Conservation (phyloP, 2,113 vertebrate species). For the Heteronetta atricapilla region DNA sequence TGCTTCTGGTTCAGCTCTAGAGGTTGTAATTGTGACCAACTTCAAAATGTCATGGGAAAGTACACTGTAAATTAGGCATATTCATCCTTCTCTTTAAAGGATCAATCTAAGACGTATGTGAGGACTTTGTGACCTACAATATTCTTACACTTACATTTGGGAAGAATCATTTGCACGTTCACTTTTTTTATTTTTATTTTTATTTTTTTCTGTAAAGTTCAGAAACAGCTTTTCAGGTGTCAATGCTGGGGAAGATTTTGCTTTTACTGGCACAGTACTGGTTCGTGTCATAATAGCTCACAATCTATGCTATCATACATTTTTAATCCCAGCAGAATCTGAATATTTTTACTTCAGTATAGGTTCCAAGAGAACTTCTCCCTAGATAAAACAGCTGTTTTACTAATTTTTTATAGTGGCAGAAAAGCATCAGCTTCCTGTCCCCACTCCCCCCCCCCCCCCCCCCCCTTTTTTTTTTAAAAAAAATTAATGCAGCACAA, state of each 20-base stretch:
- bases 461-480: background rate
- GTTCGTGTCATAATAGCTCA: background rate
- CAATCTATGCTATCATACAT: background rate
- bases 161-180: background rate
- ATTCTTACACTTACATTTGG: background rate
- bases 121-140: background rate
- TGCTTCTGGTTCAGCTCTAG: background rate
- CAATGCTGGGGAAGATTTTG: rapidly evolving
- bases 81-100: background rate
- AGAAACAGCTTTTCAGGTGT: background rate
- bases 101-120: background rate
- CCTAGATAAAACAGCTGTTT: background rate
- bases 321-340: background rate
- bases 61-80: background rate
- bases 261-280: no score
- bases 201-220: background rate
- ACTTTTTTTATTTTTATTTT: background rate
- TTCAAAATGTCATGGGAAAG: background rate
- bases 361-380: background rate
- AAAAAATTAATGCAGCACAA: background rate
- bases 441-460: no score
- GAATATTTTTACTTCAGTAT: background rate
- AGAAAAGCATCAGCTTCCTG: background rate
- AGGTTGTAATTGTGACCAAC: background rate
- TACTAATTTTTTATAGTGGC: background rate